phyloP scores from a whole-genome alignment of 1,140 invertebrate species.

The Akabosia matsudoensis region DNA sequence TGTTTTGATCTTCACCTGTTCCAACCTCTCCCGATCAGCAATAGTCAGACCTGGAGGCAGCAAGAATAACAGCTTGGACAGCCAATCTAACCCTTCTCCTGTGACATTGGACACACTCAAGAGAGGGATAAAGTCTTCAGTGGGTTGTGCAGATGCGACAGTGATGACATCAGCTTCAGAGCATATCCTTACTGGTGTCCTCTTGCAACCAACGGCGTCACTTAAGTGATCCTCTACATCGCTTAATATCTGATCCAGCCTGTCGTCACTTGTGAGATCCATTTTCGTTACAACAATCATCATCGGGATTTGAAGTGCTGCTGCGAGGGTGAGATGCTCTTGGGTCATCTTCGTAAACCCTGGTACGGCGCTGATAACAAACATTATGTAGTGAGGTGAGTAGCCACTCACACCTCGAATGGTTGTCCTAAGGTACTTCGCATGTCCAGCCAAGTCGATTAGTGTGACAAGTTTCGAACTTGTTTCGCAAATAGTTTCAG shows the following conservation, averaged over 20 bases:
- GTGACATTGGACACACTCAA: slow-evolving; percentile 94
- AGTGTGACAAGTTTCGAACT: slow-evolving; percentile 90
- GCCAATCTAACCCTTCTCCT: slow-evolving; percentile 73
- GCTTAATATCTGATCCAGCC: slow-evolving; percentile 55
- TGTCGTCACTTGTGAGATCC: slow-evolving; percentile 63
- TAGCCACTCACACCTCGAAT: slow-evolving; percentile 91
- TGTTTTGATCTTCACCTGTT: no score
- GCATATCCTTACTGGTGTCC: slow-evolving; percentile 61
- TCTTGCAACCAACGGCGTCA: slow-evolving; percentile 28
- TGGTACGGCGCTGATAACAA: slow-evolving; percentile 70
- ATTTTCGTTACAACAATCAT: slow-evolving; percentile 88
- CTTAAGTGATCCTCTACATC: slow-evolving; percentile 57
- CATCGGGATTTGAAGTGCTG: slow-evolving; percentile 67
- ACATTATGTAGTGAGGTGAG: slow-evolving; percentile 89
- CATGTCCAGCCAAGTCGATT: slow-evolving; percentile 93
- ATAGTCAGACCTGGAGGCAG: slow-evolving; percentile 66
- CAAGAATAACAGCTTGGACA: slow-evolving; percentile 74
- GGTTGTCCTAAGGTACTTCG: slow-evolving; percentile 93
- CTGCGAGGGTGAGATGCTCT: slow-evolving; percentile 79
- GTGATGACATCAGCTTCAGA: slow-evolving; percentile 70
- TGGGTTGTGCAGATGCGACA: slow-evolving; percentile 60
- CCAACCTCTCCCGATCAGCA: slow-evolving; percentile 68
- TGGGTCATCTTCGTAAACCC: slow-evolving; percentile 68
- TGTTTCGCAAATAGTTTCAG: slow-evolving; percentile 89
- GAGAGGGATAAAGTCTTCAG: slow-evolving; percentile 71